These are phyloP conservation scores for Falco naumanni DNA, from an alignment of 2,797 vertebrate genomes.

Conservation along the genomic window DNA sequence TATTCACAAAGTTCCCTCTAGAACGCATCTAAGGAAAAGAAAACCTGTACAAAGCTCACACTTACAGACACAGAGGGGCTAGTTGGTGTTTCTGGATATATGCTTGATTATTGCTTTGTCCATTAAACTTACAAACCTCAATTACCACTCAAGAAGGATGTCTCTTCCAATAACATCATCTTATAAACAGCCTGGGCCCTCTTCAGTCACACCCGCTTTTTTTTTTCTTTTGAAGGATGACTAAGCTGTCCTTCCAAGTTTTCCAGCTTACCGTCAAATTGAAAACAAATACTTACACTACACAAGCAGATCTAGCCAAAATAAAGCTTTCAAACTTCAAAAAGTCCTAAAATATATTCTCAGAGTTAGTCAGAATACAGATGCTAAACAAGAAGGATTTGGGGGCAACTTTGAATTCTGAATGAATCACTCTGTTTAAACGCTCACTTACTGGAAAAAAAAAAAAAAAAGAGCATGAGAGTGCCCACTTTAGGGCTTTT, in stretches of 20 bases:
- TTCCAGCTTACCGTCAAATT: constrained; percentile 4
- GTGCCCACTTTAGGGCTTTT: background rate
- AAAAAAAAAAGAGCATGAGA: background rate
- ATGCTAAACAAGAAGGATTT: background rate
- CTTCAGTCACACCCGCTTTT: background rate
- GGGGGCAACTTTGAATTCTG: background rate
- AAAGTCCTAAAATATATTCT: background rate
- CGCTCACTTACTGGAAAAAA: background rate
- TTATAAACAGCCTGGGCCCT: background rate
- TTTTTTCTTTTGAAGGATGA: background rate
- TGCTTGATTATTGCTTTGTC: constrained; percentile 22
- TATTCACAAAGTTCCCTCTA: background rate
- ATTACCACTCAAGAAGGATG: background rate
- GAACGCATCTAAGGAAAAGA: background rate
- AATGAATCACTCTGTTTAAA: background rate
- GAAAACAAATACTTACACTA: background rate
- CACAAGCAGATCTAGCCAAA: background rate
- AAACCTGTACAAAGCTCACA: background rate
- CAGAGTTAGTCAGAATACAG: background rate
- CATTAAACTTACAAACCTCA: background rate
- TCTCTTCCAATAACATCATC: constrained; percentile 1
- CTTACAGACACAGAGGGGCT: background rate
- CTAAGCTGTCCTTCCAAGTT: background rate
- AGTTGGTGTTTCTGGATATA: constrained; percentile 16
- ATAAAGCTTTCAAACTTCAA: background rate